Evolutionary conservation across 2,797 vertebrate genomes (phyloP).

Genomic region (Gymnoscopelus microlampas): DNA sequence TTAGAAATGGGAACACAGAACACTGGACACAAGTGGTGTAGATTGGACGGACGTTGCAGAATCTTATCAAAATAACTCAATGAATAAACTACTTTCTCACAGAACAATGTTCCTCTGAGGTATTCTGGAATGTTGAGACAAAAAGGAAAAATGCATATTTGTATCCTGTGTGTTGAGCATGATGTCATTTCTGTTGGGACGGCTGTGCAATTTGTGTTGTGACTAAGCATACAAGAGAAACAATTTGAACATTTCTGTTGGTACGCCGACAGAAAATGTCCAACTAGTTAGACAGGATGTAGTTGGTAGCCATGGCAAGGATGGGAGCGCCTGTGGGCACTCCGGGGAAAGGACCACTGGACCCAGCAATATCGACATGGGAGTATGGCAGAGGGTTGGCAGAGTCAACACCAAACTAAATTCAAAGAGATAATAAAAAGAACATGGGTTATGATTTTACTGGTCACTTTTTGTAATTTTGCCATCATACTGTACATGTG

Average conservation of each 20-base stretch:
- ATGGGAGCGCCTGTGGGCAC: slow-evolving; percentile 85
- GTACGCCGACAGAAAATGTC: neutral
- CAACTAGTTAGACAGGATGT: slow-evolving; percentile 67
- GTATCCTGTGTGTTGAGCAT: slow-evolving; percentile 12
- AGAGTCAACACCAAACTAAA: slow-evolving; percentile 82
- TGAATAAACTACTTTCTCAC: neutral
- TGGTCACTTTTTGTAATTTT: slow-evolving; percentile 7
- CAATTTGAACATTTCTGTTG: neutral
- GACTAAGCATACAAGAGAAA: slow-evolving; percentile 1
- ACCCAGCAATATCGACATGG: slow-evolving; percentile 86
- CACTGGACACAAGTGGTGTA: slow-evolving; percentile 1
- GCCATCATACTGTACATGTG: neutral
- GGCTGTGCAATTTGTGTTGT: slow-evolving; percentile 12
- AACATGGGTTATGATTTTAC: neutral
- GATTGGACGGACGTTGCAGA: slow-evolving; percentile 8
- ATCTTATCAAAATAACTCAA: slow-evolving; percentile 34
- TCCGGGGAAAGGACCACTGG: slow-evolving; percentile 85
- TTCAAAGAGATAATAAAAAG: neutral
- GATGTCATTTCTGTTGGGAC: slow-evolving; percentile 29
- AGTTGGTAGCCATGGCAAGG: slow-evolving; percentile 81
- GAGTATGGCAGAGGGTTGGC: slow-evolving; percentile 78
- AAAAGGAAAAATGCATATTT: neutral
- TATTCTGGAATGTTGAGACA: slow-evolving; percentile 21
- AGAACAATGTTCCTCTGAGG: slow-evolving; percentile 22
- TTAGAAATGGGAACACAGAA: slow-evolving; percentile 28